Conservation (phyloP, 2,113 vertebrate genomes). For the Oreochromis niloticus region DNA sequence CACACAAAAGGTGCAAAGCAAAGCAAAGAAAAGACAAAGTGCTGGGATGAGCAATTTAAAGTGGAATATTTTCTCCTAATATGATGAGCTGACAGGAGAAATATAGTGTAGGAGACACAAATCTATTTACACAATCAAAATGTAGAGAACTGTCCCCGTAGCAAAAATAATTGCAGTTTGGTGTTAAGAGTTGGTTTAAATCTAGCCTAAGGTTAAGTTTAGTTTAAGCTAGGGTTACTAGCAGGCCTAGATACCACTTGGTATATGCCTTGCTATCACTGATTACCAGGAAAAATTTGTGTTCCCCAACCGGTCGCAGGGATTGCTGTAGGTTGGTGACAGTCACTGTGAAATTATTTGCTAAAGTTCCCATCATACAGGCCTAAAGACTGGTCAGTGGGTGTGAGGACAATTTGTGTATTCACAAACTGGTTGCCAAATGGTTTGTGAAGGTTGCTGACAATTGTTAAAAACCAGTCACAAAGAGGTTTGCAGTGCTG, state of each 20-base stretch:
- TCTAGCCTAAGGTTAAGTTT: background rate
- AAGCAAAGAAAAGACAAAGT: background rate
- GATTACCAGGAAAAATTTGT: background rate
- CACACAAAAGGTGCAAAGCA: background rate
- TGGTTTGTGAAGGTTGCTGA: background rate
- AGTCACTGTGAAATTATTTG: background rate
- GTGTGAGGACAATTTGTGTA: background rate
- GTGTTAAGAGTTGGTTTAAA: background rate
- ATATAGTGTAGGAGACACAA: background rate
- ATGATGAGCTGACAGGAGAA: background rate
- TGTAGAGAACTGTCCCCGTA: too few species aligned
- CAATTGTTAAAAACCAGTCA: background rate
- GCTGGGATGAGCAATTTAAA: background rate
- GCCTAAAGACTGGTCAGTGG: background rate
- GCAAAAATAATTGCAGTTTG: background rate
- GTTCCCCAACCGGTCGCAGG: fast-evolving
- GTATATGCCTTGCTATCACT: background rate
- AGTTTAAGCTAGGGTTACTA: background rate
- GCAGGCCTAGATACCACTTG: background rate
- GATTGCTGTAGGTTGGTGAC: background rate
- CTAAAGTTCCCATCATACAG: background rate
- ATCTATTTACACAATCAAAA: background rate
- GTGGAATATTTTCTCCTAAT: background rate
- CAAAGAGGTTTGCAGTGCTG: background rate
- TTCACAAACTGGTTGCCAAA: background rate